Conservation (phyloP, 35 echinoderm and acorn worm genomes). For the Ophioderma brevispina region DNA sequence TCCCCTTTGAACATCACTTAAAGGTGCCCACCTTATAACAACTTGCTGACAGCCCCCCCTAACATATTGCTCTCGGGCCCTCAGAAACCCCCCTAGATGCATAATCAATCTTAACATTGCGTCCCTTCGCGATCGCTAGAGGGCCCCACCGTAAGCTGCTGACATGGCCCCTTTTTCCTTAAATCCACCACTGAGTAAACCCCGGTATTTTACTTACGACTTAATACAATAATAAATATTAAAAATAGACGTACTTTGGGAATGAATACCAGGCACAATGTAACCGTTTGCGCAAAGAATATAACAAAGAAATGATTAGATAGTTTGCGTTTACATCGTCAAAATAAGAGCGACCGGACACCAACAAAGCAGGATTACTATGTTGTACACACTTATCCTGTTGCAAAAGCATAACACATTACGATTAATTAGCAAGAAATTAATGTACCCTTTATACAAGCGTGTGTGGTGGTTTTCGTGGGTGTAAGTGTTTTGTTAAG, state of each 20-base stretch:
- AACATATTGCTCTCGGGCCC: no score
- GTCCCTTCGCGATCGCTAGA: no score
- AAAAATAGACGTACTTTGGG: conserved; percentile 83
- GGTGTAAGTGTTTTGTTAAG: no score
- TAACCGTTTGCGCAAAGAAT: conserved; percentile 76
- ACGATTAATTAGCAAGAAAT: no score
- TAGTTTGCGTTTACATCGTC: conserved; percentile 67
- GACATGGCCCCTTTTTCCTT: no score
- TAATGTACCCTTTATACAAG: no score
- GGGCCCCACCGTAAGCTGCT: no score
- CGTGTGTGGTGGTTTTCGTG: no score
- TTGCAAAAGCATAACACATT: not conserved
- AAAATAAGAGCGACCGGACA: conserved; percentile 58
- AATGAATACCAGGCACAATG: conserved; percentile 80
- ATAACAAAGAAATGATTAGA: conserved; percentile 61
- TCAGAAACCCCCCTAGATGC: not conserved
- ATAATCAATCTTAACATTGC: not conserved
- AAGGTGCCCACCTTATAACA: not conserved
- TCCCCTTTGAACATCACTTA: no score
- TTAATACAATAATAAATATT: no score
- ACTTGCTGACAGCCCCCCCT: no score
- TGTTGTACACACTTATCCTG: conserved; percentile 80
- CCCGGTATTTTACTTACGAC: not conserved
- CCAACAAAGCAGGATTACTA: conserved; percentile 73
- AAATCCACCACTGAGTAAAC: not conserved